Percentiles rank a stretch among this genome's conserved stretches.
phyloP scores from a whole-genome alignment of 92 coral and sea anemone genomes.

The Palythoa grandiflora region DNA sequence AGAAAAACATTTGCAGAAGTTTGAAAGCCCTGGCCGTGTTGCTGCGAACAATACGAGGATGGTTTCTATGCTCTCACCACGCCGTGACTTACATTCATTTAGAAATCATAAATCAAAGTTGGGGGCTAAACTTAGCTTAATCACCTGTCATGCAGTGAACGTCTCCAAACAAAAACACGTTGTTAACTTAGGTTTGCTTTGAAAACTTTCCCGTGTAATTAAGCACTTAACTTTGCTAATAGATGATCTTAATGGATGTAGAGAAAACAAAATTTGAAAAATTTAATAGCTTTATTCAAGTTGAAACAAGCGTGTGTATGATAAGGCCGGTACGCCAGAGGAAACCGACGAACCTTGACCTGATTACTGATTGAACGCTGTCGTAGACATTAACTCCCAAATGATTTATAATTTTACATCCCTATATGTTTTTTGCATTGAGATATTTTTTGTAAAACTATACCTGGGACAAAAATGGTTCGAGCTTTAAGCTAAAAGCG shows the following conservation, averaged over 20 bases:
- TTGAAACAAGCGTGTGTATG: not conserved
- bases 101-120: constrained; percentile 54
- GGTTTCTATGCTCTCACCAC: constrained; percentile 26
- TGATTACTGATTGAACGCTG: constrained; percentile 21
- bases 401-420: constrained; percentile 47
- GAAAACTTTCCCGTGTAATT: constrained; percentile 10
- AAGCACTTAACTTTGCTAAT: not conserved
- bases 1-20: constrained; percentile 20
- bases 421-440: constrained; percentile 24
- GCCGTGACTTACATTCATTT: constrained; percentile 33
- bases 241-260: not conserved
- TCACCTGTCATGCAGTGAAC: constrained; percentile 46
- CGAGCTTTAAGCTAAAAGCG: constrained; percentile 1
- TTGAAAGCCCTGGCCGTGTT: constrained; percentile 27
- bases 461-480: constrained; percentile 29
- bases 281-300: not conserved
- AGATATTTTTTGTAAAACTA: constrained; percentile 42
- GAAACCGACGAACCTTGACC: constrained; percentile 24
- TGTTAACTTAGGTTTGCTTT: constrained; percentile 26
- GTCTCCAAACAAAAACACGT: constrained; percentile 27
- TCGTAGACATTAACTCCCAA: constrained; percentile 10
- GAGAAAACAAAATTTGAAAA: not conserved
- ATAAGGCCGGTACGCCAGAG: not conserved
- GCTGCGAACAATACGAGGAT: constrained; percentile 35
- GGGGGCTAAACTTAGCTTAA: constrained; percentile 38